Evolutionary conservation across 2,888 invertebrate genomes (phyloP).

Genomic region (Notodonta dromedarius): DNA sequence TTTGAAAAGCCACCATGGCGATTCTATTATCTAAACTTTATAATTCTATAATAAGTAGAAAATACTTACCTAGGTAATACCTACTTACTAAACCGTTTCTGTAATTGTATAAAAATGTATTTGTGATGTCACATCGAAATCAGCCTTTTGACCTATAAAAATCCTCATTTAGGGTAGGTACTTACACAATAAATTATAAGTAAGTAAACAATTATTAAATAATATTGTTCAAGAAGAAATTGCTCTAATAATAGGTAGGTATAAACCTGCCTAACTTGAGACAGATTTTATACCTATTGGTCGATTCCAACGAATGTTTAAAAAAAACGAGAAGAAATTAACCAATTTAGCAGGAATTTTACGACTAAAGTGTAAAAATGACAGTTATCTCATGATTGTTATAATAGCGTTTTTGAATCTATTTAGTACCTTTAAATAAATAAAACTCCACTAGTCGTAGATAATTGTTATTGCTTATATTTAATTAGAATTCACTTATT

Average conservation of each 20-base stretch:
- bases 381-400: no score
- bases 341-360: no score
- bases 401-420: conserved; percentile 10
- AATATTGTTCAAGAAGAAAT: no score
- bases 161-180: not conserved
- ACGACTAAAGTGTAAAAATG: no score
- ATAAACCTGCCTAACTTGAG: no score
- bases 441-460: conserved; percentile 35
- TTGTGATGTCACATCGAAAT: conserved; percentile 34
- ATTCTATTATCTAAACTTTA: no score
- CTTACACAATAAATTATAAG: not conserved
- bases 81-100: conserved; percentile 10
- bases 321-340: no score
- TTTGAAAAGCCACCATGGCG: no score
- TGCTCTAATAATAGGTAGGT: no score
- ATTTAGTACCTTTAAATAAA: conserved; percentile 13
- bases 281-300: no score
- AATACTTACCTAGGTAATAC: conserved; percentile 24
- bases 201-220: no score
- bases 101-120: conserved; percentile 28
- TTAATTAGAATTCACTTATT: conserved; percentile 17
- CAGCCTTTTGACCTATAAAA: conserved; percentile 29
- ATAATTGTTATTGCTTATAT: conserved; percentile 23
- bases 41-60: conserved; percentile 1
- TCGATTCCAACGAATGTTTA: no score